Evolutionary conservation across 2,888 invertebrate species (phyloP).

Genomic region (Lucinisca nassula): DNA sequence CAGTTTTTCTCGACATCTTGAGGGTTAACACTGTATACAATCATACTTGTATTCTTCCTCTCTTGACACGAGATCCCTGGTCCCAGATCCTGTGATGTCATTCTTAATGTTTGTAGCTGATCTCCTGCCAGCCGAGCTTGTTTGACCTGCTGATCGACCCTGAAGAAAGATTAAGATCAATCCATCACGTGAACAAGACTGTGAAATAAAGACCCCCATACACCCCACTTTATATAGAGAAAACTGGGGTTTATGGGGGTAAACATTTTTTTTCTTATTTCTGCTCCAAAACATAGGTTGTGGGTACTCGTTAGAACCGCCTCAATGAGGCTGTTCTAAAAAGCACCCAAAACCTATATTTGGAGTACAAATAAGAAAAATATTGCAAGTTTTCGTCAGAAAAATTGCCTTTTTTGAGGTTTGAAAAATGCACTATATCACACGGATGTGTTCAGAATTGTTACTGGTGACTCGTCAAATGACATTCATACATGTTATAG

Average conservation of each 20-base stretch:
- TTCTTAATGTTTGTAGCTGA: conserved; percentile 63
- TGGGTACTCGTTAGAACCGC: no score
- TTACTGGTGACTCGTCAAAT: background rate
- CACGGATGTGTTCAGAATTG: no score
- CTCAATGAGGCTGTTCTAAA: background rate
- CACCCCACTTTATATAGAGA: background rate
- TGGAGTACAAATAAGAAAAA: no score
- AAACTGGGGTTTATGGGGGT: background rate
- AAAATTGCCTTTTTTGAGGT: no score
- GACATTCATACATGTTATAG: no score
- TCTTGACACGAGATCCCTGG: conserved; percentile 73
- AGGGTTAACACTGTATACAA: no score
- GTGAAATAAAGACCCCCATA: background rate
- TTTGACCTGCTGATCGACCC: conserved; percentile 38
- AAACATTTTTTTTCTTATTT: background rate
- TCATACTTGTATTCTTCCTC: conserved; percentile 83
- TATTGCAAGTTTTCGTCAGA: no score
- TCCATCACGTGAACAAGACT: no score
- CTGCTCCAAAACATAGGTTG: no score
- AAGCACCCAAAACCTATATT: no score
- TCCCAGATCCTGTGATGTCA: conserved; percentile 44
- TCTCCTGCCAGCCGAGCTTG: conserved; percentile 51
- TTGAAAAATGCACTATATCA: no score
- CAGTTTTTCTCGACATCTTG: no score
- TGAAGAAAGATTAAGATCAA: background rate